Percentiles rank a stretch among this genome's conserved stretches.
These are phyloP conservation scores for Tapera naevia DNA, from an alignment of 2,797 vertebrate species.

Conservation along the genomic window DNA sequence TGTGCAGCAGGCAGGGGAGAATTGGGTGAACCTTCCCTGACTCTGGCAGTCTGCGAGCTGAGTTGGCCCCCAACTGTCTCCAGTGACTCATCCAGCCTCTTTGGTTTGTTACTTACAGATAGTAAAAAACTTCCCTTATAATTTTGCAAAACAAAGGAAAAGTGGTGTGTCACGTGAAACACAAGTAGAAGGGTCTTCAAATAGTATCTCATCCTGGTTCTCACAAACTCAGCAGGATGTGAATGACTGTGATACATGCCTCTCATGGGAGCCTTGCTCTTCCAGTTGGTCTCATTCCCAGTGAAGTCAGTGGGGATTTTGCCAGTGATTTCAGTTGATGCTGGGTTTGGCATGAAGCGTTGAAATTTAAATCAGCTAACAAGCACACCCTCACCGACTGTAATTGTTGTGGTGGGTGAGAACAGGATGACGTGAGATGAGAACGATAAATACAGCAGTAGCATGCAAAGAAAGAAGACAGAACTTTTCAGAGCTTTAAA, in stretches of 20 bases:
- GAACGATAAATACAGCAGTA: not conserved
- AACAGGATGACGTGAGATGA: not conserved
- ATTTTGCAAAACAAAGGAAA: constrained; percentile 8
- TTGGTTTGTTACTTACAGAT: not conserved
- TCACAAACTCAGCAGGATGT: constrained; percentile 38
- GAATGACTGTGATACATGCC: constrained; percentile 18
- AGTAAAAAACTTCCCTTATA: not conserved
- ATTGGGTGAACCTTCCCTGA: not conserved
- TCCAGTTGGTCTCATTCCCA: constrained; percentile 37
- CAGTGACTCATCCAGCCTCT: not conserved
- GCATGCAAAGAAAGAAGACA: not conserved
- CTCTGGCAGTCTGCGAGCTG: not conserved
- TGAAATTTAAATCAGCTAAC: not conserved
- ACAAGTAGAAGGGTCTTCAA: not conserved
- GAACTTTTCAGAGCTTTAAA: not conserved
- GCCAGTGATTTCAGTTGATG: constrained; percentile 18
- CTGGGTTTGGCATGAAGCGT: not conserved
- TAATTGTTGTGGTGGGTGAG: not conserved
- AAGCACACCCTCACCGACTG: not conserved
- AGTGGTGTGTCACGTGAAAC: not conserved
- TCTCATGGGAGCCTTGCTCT: not conserved
- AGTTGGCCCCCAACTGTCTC: not conserved
- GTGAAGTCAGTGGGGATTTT: constrained; percentile 32
- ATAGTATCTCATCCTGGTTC: not conserved
- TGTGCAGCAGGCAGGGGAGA: constrained; percentile 23